Conservation (phyloP, 2,888 invertebrate species). For the Lobophora halterata region DNA sequence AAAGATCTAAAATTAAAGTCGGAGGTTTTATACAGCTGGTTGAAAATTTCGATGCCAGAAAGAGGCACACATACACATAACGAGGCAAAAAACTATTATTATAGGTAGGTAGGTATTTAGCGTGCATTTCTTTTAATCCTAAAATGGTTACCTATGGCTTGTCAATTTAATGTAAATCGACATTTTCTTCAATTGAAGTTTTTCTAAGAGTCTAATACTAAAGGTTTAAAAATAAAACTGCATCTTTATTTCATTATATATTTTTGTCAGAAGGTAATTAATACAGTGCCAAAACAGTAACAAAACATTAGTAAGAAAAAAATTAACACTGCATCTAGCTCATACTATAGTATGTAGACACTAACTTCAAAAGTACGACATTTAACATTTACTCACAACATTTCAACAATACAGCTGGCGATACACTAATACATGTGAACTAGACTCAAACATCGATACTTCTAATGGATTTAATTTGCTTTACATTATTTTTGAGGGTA, state of each 20-base stretch:
- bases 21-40: too few relatives aligned
- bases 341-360: constrained; percentile 66
- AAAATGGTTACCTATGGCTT: too few relatives aligned
- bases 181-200: too few relatives aligned
- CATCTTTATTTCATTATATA: constrained; percentile 76
- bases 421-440: constrained; percentile 54
- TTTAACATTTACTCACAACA: constrained; percentile 74
- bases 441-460: constrained; percentile 74
- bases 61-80: too few relatives aligned
- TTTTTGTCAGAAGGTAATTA: constrained; percentile 81
- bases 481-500: constrained; percentile 48
- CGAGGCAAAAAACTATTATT: too few relatives aligned
- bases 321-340: constrained; percentile 78
- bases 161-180: too few relatives aligned
- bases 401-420: constrained; percentile 72
- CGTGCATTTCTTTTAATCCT: too few relatives aligned
- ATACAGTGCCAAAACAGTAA: constrained; percentile 81
- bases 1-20: too few relatives aligned
- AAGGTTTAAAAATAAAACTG: constrained; percentile 56
- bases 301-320: constrained; percentile 79
- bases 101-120: too few relatives aligned
- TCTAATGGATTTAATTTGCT: constrained; percentile 65
- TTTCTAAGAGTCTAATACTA: too few relatives aligned
- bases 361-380: constrained; percentile 47
- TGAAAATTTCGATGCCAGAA: too few relatives aligned